These are phyloP conservation scores for Vannuccia rotundouncinata DNA, from an alignment of 2,888 invertebrate species.

Conservation along the genomic window DNA sequence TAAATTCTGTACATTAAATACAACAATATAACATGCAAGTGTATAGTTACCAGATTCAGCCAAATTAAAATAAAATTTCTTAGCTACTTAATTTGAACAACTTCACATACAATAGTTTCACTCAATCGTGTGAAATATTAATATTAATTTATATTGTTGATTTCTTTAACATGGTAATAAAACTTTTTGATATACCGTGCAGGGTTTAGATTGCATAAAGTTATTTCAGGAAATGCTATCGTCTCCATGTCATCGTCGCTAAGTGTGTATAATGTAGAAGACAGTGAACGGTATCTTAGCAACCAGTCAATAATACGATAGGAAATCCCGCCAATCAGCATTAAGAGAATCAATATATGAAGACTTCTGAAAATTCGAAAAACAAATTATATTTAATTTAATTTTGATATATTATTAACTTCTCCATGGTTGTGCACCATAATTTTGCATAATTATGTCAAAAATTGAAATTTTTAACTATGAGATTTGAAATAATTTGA, in stretches of 20 bases:
- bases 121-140: too few species aligned
- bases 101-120: too few species aligned
- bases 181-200: background rate
- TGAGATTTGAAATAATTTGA: background rate
- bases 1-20: too few species aligned
- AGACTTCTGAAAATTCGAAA: conserved; percentile 21
- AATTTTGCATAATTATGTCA: background rate
- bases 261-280: background rate
- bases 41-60: too few species aligned
- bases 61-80: too few species aligned
- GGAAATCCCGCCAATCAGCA: background rate
- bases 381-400: too few species aligned
- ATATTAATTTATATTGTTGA: too few species aligned
- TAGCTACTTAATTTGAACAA: too few species aligned
- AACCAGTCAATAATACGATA: background rate
- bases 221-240: background rate
- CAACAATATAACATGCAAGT: too few species aligned
- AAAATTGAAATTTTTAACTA: background rate
- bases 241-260: background rate
- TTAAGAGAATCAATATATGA: background rate
- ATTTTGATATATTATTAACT: too few species aligned
- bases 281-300: background rate
- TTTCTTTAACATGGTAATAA: too few species aligned
- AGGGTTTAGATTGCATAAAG: conserved; percentile 2
- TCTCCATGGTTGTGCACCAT: too few species aligned